Percentiles rank a stretch among this genome's conserved stretches.
Evolutionary conservation across 2,888 invertebrate genomes (phyloP).

Genomic region (Atrina japonica): DNA sequence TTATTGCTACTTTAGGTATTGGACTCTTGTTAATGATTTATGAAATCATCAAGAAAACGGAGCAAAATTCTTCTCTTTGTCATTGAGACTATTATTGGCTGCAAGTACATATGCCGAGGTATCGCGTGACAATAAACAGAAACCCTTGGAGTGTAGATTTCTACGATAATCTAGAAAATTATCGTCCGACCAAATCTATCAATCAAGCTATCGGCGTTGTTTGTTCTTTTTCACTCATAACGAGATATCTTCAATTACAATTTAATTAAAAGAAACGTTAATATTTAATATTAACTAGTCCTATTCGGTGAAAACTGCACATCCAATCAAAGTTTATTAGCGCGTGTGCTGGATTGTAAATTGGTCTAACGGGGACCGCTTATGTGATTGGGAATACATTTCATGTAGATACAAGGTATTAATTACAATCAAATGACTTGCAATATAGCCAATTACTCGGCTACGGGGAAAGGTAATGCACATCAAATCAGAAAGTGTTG

Average conservation of each 20-base stretch:
- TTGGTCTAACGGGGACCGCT: conserved; percentile 39
- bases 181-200: conserved; percentile 15
- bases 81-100: no score
- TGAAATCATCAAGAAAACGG: no score
- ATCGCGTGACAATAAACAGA: no score
- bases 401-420: conserved; percentile 38
- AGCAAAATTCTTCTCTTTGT: no score
- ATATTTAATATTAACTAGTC: conserved; percentile 46
- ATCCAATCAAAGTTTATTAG: conserved; percentile 41
- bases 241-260: conserved; percentile 48
- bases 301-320: conserved; percentile 33
- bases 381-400: conserved; percentile 47
- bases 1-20: no score
- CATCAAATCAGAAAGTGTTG: conserved; percentile 41
- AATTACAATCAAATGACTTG: conserved; percentile 47
- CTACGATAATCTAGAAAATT: conserved; percentile 1
- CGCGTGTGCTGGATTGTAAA: conserved; percentile 35
- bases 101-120: no score
- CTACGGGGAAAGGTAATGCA: conserved; percentile 40
- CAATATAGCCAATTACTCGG: conserved; percentile 45
- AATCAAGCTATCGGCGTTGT: conserved; percentile 7
- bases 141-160: conserved; percentile 4
- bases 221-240: conserved; percentile 34
- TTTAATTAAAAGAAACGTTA: conserved; percentile 50
- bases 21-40: no score